Evolutionary conservation across 2,888 invertebrate species (phyloP), one percentile per base, ranked within the genome.

Genomic region (Hydraecia micacea): DNA sequence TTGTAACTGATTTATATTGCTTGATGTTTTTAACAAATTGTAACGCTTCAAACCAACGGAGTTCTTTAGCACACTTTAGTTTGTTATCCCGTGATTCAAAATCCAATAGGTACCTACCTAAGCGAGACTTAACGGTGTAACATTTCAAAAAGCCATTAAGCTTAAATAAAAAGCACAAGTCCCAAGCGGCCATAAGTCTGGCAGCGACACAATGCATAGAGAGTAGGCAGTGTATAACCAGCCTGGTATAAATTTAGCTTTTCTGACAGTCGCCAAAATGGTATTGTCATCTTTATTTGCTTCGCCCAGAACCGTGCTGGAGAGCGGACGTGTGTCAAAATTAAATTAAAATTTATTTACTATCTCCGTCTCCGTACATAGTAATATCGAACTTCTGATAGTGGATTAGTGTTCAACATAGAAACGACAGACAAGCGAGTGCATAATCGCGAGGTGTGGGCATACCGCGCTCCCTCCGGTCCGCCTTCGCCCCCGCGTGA

Each of bases 121-220:
- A 77, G 75, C 71, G 79, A 69, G 60, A 63, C 58, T 73, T 76
- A 82, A 73, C 71, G 60, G 79, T 81, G 73, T 81, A 82, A 79
- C 79, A 82, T 81, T 85, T 85, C 76, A 80, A 73, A 77, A 86
- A 83, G 81, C 87, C 79, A 85, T 87, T 88, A 86, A 85, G 79
- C 75, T 84, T 66, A 87, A 88, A 89, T 90, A 90, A 89, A 87
- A 87, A 70, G 58, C 75, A 76, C 79, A 79, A 78, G 52, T 83
- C 90, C 81, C 85, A 9, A 63, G 86, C 42, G 90, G 69, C 86
- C 46, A 87, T 91, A 90, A 81, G 84, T 91, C 88, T 88, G 72
- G 32, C 55, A 73, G 73, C 73, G 77, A 79, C 83, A 89, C 82
- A 86, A 87, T 84, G 89, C 86, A 87, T 87, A 83, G 79, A 84